A percentile compares a stretch with the other conserved stretches of the same genome.
phyloP scores from a whole-genome alignment of 2,888 invertebrate genomes.

The Labia minor region DNA sequence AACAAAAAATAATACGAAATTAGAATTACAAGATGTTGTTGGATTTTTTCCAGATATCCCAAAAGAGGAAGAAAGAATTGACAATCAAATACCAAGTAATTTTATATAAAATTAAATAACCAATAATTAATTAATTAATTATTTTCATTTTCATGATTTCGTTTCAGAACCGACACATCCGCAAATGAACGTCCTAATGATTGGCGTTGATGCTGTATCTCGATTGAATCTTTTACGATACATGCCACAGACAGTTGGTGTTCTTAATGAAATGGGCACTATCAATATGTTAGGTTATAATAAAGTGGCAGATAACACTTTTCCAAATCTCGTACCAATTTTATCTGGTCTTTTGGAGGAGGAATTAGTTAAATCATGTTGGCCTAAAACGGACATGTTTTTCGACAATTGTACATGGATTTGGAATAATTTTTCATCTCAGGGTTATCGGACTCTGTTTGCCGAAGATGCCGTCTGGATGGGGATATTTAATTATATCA shows the following conservation, averaged over 20 bases:
- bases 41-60: background rate
- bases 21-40: background rate
- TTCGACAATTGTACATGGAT: conserved; percentile 74
- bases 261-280: conserved; percentile 50
- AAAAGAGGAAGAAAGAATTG: conserved; percentile 20
- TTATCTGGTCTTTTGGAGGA: conserved; percentile 58
- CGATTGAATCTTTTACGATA: conserved; percentile 73
- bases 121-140: no score
- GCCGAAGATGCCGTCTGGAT: conserved; percentile 73
- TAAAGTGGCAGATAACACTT: conserved; percentile 90
- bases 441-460: conserved; percentile 65
- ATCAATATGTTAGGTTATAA: conserved; percentile 79
- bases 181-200: conserved; percentile 54
- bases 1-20: background rate
- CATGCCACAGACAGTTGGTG: conserved; percentile 59
- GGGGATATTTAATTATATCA: conserved; percentile 69
- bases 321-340: conserved; percentile 76
- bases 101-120: no score
- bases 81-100: background rate
- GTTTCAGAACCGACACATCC: background rate
- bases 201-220: conserved; percentile 80
- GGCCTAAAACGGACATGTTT: conserved; percentile 44
- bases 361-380: conserved; percentile 54
- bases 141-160: no score
- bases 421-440: conserved; percentile 66